Base-by-base conservation (phyloP, 2,888 invertebrate genomes). In the Dynastes tityus region DNA sequence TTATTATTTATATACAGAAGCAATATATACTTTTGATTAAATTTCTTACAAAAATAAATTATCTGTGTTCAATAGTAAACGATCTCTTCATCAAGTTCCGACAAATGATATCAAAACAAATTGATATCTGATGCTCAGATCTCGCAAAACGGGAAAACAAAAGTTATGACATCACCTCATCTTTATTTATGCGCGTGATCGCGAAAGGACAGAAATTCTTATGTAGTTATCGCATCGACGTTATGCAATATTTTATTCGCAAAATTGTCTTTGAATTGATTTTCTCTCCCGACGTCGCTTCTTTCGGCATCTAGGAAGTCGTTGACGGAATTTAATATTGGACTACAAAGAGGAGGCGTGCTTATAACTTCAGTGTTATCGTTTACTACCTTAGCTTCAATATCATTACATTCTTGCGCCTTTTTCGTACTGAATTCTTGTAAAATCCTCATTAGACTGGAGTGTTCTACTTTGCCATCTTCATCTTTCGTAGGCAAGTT, bases 391-490 rank as follows among this genome's bases (percentile, higher is more conserved):
- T 74, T 74, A 45, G 61, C 45, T 58, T 78, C 75, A 37, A 64
- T 32, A 58, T 75, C 71, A 64, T 68, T 77, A 73, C 29, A 58
- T 71, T 77, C 70, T 53, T 78, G 74, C 13, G 70, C 75, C 37
- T 78, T 77, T 81, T 83, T 85, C 58, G 87, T 84, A 74, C 87
- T 87, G 76, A 84, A 88, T 76, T 88, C 85, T 79, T 88, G 86
- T 55, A 88, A 81, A 68, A 89, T 88, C 80, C 85, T 87, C 85
- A 89, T 87, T 67, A 89, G 81, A 82, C 84, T 86, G 8, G 88
- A 88, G 82, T 89, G 88, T 80, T 88, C 88, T 11, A 84, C 84
- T 13, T 84, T 80, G 2, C 83, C 84, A 37, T 85, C 82, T 65
- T 86, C 85, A 61, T 84, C 81, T 78, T 82, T 68, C 1, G 82